Evolutionary conservation across 2,113 vertebrate species (phyloP), one percentile per base, ranked within the genome.

Genomic region (Drymodes brunneopygia): DNA sequence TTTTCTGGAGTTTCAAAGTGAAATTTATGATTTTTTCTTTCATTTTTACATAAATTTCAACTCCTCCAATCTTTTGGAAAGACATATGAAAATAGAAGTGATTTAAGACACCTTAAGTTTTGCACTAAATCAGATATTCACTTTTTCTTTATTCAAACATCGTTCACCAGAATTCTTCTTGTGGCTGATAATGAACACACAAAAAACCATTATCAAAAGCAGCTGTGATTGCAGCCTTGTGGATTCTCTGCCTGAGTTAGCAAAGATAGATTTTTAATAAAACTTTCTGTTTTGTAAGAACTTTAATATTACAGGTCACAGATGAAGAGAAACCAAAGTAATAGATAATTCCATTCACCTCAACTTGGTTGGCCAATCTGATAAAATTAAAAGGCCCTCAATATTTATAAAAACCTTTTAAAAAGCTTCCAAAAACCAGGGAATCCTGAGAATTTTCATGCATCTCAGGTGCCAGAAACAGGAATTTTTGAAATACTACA

Each of bases 91-190:
- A 35, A 47, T 13, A 44, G 4, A 61, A 53, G 15, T 36, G 1
- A 57, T 78, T 84, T 70, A 66, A 36, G 9, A 47, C 3, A 54
- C 6, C 20, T 1, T 3, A 50, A 40, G 1, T 54, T 82, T 54
- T 51, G 12, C 9, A 31, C 3, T 27, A 64, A 45, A 17, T 7
- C 10, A 42, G 10, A 4, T 12, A 17, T n/a, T 51, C 0, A 7
- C 31, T 62, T 72, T 72, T 77, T n/a, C 24, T 47, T 65, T 40
- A 50, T 89, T 64, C 9, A 53, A 20, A 7, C 9, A 40, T 6
- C 7, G 11, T 61, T 48, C 22, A 14, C 10, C 27, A 51, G 24
- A 86, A 28, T 57, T 86, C 3, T 38, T 83, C 11, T 50, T 58
- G n/a, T 18, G 81, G 15, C 1, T 65, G 24, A 9, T 24, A 6